Conservation (phyloP, 1,140 invertebrate species). For the Cherax destructor region DNA sequence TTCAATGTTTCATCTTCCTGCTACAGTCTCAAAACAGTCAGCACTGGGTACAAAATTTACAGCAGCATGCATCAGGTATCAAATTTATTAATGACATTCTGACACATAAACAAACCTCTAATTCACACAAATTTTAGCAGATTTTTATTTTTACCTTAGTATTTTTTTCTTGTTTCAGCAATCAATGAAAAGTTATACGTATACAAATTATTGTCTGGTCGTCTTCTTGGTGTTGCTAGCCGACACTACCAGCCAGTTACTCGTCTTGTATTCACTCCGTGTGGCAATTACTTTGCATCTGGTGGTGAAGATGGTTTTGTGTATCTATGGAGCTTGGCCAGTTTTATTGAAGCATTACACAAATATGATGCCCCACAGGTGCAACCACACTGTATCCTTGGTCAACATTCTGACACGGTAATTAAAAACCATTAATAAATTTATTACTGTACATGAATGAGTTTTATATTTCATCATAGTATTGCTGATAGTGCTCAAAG, state of each 20-base stretch:
- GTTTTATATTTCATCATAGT: too few species aligned
- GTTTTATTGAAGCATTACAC: conserved; percentile 48
- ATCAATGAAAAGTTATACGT: conserved; percentile 59
- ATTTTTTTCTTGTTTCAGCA: conserved; percentile 41
- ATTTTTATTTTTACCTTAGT: not conserved
- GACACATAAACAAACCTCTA: not conserved
- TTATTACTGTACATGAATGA: too few species aligned
- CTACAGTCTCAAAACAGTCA: too few species aligned
- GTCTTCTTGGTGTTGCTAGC: conserved; percentile 44
- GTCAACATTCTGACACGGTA: conserved; percentile 62
- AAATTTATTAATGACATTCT: not conserved
- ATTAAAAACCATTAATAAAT: not conserved
- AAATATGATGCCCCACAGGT: conserved; percentile 37
- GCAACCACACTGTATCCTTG: conserved; percentile 56
- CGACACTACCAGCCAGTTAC: conserved; percentile 62
- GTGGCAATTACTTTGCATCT: conserved; percentile 66
- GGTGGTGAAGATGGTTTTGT: conserved; percentile 66
- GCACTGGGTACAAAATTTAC: not conserved
- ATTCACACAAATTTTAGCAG: not conserved
- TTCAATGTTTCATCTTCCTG: too few species aligned
- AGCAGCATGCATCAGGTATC: not conserved
- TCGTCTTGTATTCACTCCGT: conserved; percentile 47
- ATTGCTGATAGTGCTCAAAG: too few species aligned
- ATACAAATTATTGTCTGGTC: conserved; percentile 57
- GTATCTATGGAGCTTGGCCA: conserved; percentile 52